Conservation (phyloP, 2,888 invertebrate species). For the Pheosia tremula region DNA sequence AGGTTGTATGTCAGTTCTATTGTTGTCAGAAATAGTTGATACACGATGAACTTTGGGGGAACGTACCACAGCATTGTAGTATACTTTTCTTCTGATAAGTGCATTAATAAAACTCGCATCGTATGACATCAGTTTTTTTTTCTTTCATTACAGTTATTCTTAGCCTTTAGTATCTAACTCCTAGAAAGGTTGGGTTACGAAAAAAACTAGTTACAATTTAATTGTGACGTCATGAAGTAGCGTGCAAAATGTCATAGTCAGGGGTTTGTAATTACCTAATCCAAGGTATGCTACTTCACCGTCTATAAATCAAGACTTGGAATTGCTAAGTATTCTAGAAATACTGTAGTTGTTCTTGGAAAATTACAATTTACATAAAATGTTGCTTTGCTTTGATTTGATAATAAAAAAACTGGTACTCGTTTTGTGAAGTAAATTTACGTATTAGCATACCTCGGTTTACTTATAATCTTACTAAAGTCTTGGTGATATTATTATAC, state of each 20-base stretch:
- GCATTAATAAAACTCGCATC: too few species aligned
- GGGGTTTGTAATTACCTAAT: not conserved
- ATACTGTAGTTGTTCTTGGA: not conserved
- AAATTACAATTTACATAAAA: too few species aligned
- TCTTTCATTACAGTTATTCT: too few species aligned
- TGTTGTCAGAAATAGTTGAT: too few species aligned
- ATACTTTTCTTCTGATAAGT: too few species aligned
- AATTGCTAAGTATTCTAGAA: not conserved
- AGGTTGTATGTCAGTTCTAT: too few species aligned
- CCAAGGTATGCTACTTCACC: not conserved
- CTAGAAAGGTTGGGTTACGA: not conserved
- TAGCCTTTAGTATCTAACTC: too few species aligned
- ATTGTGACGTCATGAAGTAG: constrained; percentile 2
- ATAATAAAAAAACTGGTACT: not conserved
- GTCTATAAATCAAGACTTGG: not conserved
- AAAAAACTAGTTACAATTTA: not conserved
- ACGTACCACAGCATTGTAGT: too few species aligned
- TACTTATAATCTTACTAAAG: not conserved
- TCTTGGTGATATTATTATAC: too few species aligned
- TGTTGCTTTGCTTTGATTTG: not conserved
- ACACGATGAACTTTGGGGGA: too few species aligned
- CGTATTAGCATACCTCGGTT: not conserved
- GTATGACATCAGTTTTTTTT: too few species aligned
- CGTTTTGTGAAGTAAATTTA: not conserved
- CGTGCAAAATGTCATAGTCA: not conserved